Conservation (phyloP, 2,888 invertebrate species). For the Nemoura dubitans region DNA sequence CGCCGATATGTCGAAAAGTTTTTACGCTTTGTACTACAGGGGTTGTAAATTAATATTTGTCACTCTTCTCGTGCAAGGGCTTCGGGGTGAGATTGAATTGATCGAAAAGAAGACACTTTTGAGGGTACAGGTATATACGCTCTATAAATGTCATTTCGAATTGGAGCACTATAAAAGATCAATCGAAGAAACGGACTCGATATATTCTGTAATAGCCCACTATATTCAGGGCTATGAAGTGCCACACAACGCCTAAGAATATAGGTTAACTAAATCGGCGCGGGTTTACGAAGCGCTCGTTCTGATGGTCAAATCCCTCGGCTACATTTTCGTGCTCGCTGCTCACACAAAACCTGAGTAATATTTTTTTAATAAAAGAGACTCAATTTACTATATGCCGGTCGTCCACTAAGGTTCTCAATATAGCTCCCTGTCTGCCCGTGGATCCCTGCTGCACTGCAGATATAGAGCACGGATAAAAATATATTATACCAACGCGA, state of each 20-base stretch:
- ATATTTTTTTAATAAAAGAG: not conserved
- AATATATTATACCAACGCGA: not conserved
- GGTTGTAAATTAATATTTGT: not conserved
- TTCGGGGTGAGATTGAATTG: not conserved
- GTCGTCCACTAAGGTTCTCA: not conserved
- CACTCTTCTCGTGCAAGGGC: not conserved
- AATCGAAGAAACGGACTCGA: not conserved
- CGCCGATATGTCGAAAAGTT: not conserved
- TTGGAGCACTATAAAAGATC: not conserved
- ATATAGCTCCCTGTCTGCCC: not conserved
- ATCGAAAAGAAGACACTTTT: not conserved
- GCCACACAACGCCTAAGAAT: not conserved
- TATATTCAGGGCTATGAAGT: not conserved
- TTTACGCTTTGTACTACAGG: not conserved
- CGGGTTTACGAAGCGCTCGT: not conserved
- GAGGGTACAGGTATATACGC: not conserved
- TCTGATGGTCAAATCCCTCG: not conserved
- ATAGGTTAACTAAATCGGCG: not conserved
- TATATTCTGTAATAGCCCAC: not conserved
- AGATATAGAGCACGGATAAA: not conserved
- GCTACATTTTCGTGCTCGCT: not conserved
- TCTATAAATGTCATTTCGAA: not conserved
- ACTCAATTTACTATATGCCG: not conserved
- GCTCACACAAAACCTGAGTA: not conserved
- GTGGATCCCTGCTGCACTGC: slow-evolving; percentile 3